phyloP scores from a whole-genome alignment of 1,140 invertebrate genomes.

The Eufriesea mexicana region DNA sequence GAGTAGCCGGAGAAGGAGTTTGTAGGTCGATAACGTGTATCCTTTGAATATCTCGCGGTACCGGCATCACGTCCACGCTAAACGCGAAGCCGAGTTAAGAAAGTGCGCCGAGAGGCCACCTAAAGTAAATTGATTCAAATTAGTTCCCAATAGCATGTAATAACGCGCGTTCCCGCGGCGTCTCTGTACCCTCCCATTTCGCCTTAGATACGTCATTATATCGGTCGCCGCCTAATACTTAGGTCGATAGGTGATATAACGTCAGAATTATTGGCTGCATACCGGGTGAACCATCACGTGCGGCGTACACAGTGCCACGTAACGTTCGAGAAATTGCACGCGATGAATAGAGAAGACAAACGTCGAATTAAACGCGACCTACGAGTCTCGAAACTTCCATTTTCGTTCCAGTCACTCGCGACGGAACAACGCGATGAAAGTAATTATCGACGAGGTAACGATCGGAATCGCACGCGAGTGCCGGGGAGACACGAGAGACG shows the following conservation, averaged over 20 bases:
- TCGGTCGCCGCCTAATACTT: slow-evolving; percentile 81
- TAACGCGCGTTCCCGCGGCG: slow-evolving; percentile 72
- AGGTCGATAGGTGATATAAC: slow-evolving; percentile 80
- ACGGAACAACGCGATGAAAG: background rate
- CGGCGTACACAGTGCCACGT: slow-evolving; percentile 46
- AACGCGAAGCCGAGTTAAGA: slow-evolving; percentile 63
- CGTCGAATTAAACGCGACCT: slow-evolving; percentile 50
- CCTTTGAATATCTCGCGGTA: slow-evolving; percentile 53
- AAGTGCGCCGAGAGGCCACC: slow-evolving; percentile 65
- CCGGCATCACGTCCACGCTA: slow-evolving; percentile 54
- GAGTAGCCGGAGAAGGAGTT: slow-evolving; percentile 9
- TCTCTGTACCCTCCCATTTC: slow-evolving; percentile 73
- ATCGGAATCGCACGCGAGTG: background rate
- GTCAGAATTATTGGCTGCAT: slow-evolving; percentile 76
- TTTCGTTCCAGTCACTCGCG: too few species aligned
- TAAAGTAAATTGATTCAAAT: slow-evolving; percentile 81
- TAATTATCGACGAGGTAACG: background rate
- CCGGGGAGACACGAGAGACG: slow-evolving; percentile 11
- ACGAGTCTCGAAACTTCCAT: too few species aligned
- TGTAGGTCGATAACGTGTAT: slow-evolving; percentile 47
- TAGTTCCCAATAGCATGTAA: slow-evolving; percentile 81
- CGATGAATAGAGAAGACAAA: slow-evolving; percentile 43
- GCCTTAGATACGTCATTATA: slow-evolving; percentile 79
- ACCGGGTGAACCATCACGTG: slow-evolving; percentile 73
- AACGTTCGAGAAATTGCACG: slow-evolving; percentile 59